Base-by-base conservation (phyloP, 2,888 invertebrate species). In the Dermolepida albohirtum region DNA sequence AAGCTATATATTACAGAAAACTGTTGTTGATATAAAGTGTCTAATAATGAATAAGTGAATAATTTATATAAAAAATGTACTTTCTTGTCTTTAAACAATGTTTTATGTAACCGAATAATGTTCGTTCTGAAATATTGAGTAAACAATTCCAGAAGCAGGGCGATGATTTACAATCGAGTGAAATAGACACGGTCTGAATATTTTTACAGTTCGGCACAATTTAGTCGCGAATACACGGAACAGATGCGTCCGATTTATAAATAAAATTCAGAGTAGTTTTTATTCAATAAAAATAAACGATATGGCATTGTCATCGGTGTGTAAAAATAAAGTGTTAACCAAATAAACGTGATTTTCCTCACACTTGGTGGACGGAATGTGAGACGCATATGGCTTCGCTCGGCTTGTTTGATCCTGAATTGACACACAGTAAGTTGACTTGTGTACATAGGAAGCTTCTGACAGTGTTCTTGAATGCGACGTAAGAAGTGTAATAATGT, bases 321-420 rank as follows among this genome's bases (percentile, higher is more conserved):
- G 69, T 70, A 72, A 75, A 72, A 75, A 77, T 76, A 75, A 75
- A 71, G 73, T 71, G 74, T 71, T 71, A 74, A 75, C 75, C 75
- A 77, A 77, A 76, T 76, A 73, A 72, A 71, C 74, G 74, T 73
- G 72, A 76, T 76, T 76, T 75, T 75, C 75, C 72, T 76, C 75
- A 76, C 78, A 78, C 77, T 70, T 67, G 70, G 76, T 76, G 77
- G 59, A 74, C 74, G 71, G 70, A 70, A 70, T 70, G 69, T 66
- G 67, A 67, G 52, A 66, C 64, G 69, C 70, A 74, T 70, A 72
- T 72, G 73, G 69, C 70, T 44, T 52, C 54, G 27, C 47, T 70
- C 74, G 77, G 76, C 72, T 66, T 72, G 75, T 77, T 76, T 75
- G 76, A 76, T 78, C 73, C 73, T 62, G 74, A 72, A 77, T 77